Evolutionary conservation across 2,113 vertebrate genomes (phyloP).

Genomic region (Cyanistes caeruleus): DNA sequence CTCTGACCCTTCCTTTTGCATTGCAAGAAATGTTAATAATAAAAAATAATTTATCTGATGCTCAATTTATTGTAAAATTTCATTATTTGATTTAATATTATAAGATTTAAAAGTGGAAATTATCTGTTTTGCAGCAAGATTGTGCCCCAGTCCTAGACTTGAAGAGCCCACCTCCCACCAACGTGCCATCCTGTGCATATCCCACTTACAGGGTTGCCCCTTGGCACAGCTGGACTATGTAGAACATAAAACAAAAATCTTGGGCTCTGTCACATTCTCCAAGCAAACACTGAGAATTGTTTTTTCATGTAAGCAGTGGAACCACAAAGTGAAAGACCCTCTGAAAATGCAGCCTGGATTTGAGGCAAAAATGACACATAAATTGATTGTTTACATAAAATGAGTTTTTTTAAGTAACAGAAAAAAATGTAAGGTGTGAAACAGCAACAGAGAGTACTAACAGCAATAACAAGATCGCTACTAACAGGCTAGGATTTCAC

Average conservation of each 20-base stretch:
- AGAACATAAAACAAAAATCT: neutral
- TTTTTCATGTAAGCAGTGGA: neutral
- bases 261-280: accelerated
- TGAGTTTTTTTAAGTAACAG: neutral
- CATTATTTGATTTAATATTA: neutral
- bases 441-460: neutral
- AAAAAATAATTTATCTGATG: too few species aligned
- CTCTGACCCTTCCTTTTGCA: neutral
- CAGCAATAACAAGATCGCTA: neutral
- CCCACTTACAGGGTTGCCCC: accelerated
- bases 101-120: neutral
- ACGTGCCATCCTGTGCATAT: accelerated
- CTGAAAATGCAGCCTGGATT: neutral
- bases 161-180: neutral
- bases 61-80: neutral
- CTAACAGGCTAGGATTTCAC: neutral
- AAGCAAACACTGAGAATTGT: neutral
- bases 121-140: neutral
- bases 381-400: neutral
- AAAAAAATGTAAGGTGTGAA: neutral
- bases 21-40: neutral
- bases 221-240: neutral
- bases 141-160: accelerated
- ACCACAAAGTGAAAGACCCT: neutral
- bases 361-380: neutral